Conservation (phyloP, 2,113 vertebrate genomes). For the Miniopterus natalensis region DNA sequence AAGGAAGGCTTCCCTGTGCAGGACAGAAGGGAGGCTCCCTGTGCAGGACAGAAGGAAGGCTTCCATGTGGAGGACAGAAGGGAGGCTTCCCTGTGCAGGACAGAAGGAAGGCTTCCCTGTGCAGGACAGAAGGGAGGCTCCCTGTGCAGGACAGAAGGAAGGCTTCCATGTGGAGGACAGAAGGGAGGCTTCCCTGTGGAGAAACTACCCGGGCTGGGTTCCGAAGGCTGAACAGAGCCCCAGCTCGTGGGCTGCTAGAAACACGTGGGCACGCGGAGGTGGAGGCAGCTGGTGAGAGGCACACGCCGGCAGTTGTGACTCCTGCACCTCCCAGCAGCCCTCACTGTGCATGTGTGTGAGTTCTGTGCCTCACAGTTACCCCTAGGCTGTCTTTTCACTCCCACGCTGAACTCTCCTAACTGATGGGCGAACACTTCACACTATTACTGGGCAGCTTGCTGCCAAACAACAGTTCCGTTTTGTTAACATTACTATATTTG, state of each 20-base stretch:
- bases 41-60: too few relatives aligned
- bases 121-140: too few relatives aligned
- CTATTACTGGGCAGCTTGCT: not conserved
- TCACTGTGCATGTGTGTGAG: not conserved
- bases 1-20: too few relatives aligned
- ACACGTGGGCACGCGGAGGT: not conserved
- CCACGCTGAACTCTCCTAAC: not conserved
- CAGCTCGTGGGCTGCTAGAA: not conserved
- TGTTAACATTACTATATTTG: not conserved
- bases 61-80: too few relatives aligned
- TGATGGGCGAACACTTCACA: not conserved
- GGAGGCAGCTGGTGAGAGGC: not conserved
- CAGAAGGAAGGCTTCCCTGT: too few relatives aligned
- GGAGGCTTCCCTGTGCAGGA: too few relatives aligned
- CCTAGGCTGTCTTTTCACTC: not conserved
- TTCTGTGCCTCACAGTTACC: not conserved
- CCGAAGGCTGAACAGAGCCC: not conserved
- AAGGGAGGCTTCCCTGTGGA: not conserved
- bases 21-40: too few relatives aligned
- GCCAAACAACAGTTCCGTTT: not conserved
- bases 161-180: too few relatives aligned
- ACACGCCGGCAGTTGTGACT: not conserved
- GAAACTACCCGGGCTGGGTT: not conserved
- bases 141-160: too few relatives aligned
- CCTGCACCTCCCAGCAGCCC: not conserved